phyloP scores from a whole-genome alignment of 2,113 vertebrate genomes.

The Sorex fumeus region DNA sequence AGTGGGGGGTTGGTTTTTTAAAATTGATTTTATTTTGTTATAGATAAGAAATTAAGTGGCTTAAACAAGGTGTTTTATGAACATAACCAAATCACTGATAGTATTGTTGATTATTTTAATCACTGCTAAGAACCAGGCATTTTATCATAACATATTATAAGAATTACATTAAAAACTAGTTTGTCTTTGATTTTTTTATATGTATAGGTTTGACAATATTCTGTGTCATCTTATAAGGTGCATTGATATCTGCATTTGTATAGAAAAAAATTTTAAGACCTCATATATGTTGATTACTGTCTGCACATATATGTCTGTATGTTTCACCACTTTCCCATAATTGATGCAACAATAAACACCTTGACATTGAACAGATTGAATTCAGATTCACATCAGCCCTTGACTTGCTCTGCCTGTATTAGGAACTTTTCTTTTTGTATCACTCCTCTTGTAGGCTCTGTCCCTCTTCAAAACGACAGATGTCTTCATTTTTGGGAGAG shows the following conservation, averaged over 20 bases:
- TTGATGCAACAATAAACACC: neutral
- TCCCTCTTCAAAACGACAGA: conserved; percentile 72
- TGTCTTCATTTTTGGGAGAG: conserved; percentile 68
- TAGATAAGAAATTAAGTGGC: neutral
- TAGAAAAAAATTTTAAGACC: neutral
- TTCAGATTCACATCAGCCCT: neutral
- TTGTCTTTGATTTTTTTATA: conserved; percentile 26
- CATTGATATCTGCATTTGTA: neutral
- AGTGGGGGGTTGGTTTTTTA: neutral
- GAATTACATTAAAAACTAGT: neutral
- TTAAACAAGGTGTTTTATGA: neutral
- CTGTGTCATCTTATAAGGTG: neutral
- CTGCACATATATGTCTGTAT: neutral
- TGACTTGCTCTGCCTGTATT: neutral
- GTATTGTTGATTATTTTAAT: neutral
- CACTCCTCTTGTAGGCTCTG: conserved; percentile 6
- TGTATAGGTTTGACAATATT: neutral
- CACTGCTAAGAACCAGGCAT: neutral
- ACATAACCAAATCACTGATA: neutral
- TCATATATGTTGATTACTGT: neutral
- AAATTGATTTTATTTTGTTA: neutral
- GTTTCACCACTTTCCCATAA: neutral
- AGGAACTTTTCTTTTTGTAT: conserved; percentile 3
- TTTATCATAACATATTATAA: neutral
- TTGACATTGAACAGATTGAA: conserved; percentile 14